Percentiles rank a stretch among this genome's conserved stretches.
phyloP scores from a whole-genome alignment of 1,140 invertebrate genomes.

The Diorhabda elongata region DNA sequence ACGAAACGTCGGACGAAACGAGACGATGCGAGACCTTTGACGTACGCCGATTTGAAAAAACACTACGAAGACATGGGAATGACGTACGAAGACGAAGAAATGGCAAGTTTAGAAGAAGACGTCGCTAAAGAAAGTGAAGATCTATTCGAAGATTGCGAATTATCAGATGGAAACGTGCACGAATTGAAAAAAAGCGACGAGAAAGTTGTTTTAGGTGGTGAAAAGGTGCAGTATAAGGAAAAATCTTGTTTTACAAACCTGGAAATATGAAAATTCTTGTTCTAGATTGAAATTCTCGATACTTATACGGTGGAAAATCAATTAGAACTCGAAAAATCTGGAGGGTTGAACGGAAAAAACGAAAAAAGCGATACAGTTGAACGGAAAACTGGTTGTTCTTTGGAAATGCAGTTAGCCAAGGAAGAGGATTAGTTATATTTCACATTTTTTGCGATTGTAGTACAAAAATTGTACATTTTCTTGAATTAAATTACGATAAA shows the following conservation, averaged over 20 bases:
- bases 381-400: constrained; percentile 32
- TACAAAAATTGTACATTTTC: no score
- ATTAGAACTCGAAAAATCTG: no score
- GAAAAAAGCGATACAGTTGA: constrained; percentile 16
- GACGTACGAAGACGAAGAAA: constrained; percentile 18
- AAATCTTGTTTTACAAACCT: no score
- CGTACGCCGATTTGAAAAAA: constrained; percentile 26
- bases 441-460: background rate
- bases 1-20: background rate
- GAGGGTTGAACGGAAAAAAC: background rate
- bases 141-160: background rate
- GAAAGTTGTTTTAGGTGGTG: no score
- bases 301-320: no score
- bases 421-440: constrained; percentile 11
- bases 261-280: no score
- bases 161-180: no score
- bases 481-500: no score
- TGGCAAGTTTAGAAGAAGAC: constrained; percentile 4
- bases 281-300: no score
- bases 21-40: constrained; percentile 4
- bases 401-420: constrained; percentile 42
- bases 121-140: constrained; percentile 5
- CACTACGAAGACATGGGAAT: constrained; percentile 28
- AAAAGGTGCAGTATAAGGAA: no score
- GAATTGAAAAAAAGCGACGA: no score